phyloP scores from a whole-genome alignment of 2,113 vertebrate genomes.

The Zootoca vivipara region DNA sequence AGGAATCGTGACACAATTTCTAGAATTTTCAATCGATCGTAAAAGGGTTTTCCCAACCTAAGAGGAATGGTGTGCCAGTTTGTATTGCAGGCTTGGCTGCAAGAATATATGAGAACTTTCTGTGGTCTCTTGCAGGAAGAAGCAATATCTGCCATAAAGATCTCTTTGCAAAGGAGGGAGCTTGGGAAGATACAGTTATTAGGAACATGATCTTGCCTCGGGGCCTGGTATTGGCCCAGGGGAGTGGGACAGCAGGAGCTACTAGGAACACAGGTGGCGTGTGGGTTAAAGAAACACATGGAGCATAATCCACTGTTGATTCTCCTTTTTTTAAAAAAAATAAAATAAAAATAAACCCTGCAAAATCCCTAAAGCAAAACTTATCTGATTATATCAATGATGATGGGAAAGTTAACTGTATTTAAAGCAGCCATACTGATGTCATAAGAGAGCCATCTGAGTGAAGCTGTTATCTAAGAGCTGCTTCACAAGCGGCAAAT shows the following conservation, averaged over 20 bases:
- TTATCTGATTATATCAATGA: conserved; percentile 12
- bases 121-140: not conserved
- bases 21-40: too few species aligned
- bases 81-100: not conserved
- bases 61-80: not conserved
- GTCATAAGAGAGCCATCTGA: not conserved
- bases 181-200: not conserved
- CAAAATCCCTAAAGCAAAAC: not conserved
- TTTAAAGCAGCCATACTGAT: not conserved
- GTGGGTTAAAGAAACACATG: conserved; percentile 11
- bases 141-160: not conserved
- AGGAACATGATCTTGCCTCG: not conserved
- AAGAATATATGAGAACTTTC: not conserved
- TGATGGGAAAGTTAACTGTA: not conserved
- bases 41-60: too few species aligned
- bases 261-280: conserved; percentile 17
- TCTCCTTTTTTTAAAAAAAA: conserved; percentile 17
- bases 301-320: not conserved
- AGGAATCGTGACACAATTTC: too few species aligned
- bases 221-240: not conserved
- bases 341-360: not conserved
- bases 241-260: not conserved
- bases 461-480: not conserved
- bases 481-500: not conserved
- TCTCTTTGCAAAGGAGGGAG: not conserved